Conservation (phyloP, 2,113 vertebrate genomes). For the Gopherus flavomarginatus region DNA sequence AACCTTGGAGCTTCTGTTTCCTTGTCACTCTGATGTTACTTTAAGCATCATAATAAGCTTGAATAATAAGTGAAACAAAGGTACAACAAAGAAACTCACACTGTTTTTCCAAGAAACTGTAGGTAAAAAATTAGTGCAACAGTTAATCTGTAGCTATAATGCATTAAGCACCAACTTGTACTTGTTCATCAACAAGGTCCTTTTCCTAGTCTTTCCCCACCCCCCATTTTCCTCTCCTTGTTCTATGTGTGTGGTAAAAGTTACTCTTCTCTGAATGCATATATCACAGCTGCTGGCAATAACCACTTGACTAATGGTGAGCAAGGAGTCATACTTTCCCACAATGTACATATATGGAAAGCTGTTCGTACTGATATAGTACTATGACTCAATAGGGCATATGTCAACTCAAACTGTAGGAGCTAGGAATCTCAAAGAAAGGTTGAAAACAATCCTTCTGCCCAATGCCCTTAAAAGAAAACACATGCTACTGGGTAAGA, state of each 20-base stretch:
- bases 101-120: neutral
- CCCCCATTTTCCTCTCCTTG: neutral
- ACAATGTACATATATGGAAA: neutral
- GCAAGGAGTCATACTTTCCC: neutral
- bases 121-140: neutral
- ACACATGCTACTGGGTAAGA: neutral
- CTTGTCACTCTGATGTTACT: neutral
- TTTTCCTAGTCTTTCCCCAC: neutral
- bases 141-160: neutral
- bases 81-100: neutral
- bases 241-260: neutral
- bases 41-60: neutral
- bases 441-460: neutral
- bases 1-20: neutral
- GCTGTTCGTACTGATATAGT: neutral
- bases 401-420: neutral
- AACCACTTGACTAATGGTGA: neutral
- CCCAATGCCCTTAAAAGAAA: neutral
- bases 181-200: rapidly evolving
- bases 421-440: neutral
- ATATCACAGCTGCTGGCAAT: neutral
- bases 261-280: rapidly evolving
- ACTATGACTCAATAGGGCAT: neutral
- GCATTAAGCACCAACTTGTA: neutral
- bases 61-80: neutral